These are phyloP conservation scores for Berghia stephanieae DNA, from an alignment of 1,140 invertebrate species.

Conservation along the genomic window DNA sequence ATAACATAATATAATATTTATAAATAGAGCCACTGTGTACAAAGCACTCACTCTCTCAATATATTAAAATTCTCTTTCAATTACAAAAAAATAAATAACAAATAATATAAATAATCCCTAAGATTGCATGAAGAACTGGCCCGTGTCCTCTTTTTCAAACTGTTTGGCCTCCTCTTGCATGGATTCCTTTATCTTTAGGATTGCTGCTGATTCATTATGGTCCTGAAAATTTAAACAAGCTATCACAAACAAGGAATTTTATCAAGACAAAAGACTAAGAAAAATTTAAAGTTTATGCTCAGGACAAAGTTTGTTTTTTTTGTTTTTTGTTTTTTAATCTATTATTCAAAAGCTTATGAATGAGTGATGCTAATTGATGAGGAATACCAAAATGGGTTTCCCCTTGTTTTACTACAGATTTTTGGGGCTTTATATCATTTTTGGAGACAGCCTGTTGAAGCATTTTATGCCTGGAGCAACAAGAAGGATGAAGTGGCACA, in stretches of 20 bases:
- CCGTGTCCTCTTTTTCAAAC: slow-evolving; percentile 91
- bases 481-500: no score
- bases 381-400: no score
- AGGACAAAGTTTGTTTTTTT: background rate
- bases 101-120: slow-evolving; percentile 30
- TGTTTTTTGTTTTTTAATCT: background rate
- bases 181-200: slow-evolving; percentile 99
- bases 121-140: slow-evolving; percentile 60
- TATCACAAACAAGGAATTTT: slow-evolving; percentile 2
- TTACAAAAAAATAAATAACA: slow-evolving; percentile 12
- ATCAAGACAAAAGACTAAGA: background rate
- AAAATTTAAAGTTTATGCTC: background rate
- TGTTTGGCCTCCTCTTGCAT: slow-evolving; percentile 99
- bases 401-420: no score
- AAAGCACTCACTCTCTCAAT: background rate
- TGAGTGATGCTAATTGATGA: no score
- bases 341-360: background rate
- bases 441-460: no score
- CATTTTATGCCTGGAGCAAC: no score
- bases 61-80: background rate
- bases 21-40: no score
- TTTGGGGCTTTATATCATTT: no score
- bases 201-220: slow-evolving; percentile 97
- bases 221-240: slow-evolving; percentile 75
- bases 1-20: no score